These are phyloP conservation scores for Meriones psammophilus DNA, from an alignment of 2,797 vertebrate genomes.

Conservation along the genomic window DNA sequence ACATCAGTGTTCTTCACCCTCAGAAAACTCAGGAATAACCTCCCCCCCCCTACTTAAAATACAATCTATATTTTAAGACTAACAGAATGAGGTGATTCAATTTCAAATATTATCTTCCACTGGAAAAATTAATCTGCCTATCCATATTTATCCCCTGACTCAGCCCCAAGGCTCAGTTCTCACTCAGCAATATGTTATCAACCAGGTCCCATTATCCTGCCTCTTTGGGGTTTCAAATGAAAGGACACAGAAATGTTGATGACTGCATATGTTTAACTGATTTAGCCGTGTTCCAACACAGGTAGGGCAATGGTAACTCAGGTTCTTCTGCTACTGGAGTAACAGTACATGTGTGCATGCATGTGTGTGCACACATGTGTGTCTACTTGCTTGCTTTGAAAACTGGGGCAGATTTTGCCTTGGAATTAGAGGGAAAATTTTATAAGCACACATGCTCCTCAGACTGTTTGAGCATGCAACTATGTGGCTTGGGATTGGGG, in stretches of 20 bases:
- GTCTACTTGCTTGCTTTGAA: background rate
- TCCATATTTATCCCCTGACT: background rate
- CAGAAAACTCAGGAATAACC: background rate
- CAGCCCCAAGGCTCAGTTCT: no score
- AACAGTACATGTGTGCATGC: no score
- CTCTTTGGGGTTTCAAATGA: background rate
- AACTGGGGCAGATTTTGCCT: background rate
- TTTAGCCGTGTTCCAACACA: no score
- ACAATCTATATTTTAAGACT: background rate
- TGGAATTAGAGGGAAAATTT: background rate
- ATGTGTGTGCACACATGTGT: no score
- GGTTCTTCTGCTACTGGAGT: background rate
- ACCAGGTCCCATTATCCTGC: background rate
- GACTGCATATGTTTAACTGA: background rate
- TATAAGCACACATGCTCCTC: background rate
- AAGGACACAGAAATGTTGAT: background rate
- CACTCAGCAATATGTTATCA: no score
- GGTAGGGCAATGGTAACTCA: background rate
- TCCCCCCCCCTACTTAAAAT: no score
- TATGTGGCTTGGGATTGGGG: constrained; percentile 51
- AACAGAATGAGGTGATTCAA: background rate
- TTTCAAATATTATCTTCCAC: background rate
- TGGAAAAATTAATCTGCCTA: background rate
- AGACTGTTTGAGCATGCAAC: constrained; percentile 45
- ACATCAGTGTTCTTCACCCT: background rate